Evolutionary conservation across 2,113 vertebrate genomes (phyloP), one percentile per base, ranked within the genome.

Genomic region (Gymnarchus niloticus): DNA sequence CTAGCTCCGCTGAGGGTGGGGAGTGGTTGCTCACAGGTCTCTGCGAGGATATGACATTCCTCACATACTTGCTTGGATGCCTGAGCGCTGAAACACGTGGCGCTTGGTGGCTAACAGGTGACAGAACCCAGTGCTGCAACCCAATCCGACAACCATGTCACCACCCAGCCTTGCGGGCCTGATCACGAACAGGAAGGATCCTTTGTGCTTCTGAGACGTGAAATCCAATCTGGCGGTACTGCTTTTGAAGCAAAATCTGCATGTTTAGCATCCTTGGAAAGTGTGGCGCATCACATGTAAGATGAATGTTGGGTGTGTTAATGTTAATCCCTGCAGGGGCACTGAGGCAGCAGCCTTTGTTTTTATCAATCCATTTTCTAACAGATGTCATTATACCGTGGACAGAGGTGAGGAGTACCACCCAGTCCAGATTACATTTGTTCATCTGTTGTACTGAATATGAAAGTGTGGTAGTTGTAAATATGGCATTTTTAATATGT

Each of bases 101-200:
- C 0, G 41, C 9, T 2, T 52, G 3, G 8, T 6, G 84, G 61
- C 28, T 41, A 41, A 73, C 61, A 41, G 69, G 73, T 56, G 52
- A 80, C 73, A 69, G 69, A 46, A 48, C 84, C 84, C 51, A 1
- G 19, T 14, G n/a, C 33, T 46, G 84, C 52, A 80, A 80, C 49
- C 51, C 41, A 48, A 80, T 25, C 25, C 84, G 17, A 41, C 81
- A 83, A 28, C 51, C 8, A 25, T 25, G 9, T 28, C 6, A 23
- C n/a, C 57, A 12, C 56, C 56, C 56, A 61, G 7, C 8, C 10
- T 25, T 9, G n/a, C 6, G 56, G 56, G 23, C 56, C 57, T 10
- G 57, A 7, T 61, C 12, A 23, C 28, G 28, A 2, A 25, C 2
- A 12, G 57, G 28, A 23, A 1, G 57, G 57, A 61, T 25, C 41